Percentiles rank a stretch among this genome's conserved stretches.
These are phyloP conservation scores for Grammomys surdaster DNA, from an alignment of 2,113 vertebrate genomes.

Conservation along the genomic window DNA sequence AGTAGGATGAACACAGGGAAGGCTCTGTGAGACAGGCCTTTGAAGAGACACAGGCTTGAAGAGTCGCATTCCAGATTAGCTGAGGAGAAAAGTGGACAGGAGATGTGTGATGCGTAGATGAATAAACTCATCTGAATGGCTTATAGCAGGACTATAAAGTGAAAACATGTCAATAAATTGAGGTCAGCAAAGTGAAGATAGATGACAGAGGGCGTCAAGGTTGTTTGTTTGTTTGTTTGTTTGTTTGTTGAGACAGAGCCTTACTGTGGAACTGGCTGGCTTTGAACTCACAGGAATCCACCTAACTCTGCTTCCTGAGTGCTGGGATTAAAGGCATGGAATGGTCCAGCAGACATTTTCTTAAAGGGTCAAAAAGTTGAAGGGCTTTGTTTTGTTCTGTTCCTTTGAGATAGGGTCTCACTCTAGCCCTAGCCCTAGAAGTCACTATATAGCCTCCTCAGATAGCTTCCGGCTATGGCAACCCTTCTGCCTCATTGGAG, in stretches of 20 bases:
- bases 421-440: not conserved
- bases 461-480: not conserved
- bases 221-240: conserved; percentile 13
- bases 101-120: not conserved
- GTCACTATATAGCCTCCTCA: not conserved
- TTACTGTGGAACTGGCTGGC: not conserved
- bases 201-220: not conserved
- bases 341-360: not conserved
- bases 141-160: not conserved
- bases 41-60: not conserved
- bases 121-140: not conserved
- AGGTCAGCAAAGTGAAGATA: not conserved
- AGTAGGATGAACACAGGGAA: not conserved
- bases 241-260: not conserved
- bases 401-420: not conserved
- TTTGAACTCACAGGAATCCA: not conserved
- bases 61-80: not conserved
- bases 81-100: not conserved
- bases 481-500: not conserved
- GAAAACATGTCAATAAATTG: not conserved
- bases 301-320: not conserved
- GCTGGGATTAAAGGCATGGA: not conserved
- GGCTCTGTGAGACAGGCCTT: not conserved
- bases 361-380: not conserved
- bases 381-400: not conserved